Conservation (phyloP, 2,797 vertebrate genomes). For the Fistularia tabacaria region DNA sequence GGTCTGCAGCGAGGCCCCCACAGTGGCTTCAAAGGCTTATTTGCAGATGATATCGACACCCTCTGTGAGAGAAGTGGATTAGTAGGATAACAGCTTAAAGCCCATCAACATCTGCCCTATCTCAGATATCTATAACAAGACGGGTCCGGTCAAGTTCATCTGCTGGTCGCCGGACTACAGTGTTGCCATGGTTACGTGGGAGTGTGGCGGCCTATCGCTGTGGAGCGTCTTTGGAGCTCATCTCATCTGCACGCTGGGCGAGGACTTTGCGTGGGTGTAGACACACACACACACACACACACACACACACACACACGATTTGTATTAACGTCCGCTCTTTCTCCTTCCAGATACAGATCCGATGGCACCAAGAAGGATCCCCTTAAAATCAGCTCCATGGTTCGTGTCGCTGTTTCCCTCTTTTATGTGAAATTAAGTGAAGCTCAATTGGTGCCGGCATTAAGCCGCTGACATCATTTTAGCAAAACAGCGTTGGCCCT, state of each 20-base stretch:
- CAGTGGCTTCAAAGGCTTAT: too few species aligned
- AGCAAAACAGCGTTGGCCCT: too few species aligned
- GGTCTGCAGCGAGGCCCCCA: too few species aligned
- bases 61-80: too few species aligned
- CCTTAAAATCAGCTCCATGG: slow-evolving; percentile 96
- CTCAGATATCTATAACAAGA: slow-evolving; percentile 97
- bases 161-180: slow-evolving; percentile 97
- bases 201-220: slow-evolving; percentile 90
- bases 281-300: not conserved
- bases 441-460: too few species aligned
- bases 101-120: slow-evolving; percentile 1
- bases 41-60: too few species aligned
- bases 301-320: not conserved
- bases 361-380: slow-evolving; percentile 97
- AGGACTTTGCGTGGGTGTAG: slow-evolving; percentile 91
- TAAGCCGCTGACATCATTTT: too few species aligned
- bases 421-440: not conserved
- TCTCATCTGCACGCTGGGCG: slow-evolving; percentile 96
- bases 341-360: slow-evolving; percentile 82
- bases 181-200: slow-evolving; percentile 95
- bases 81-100: too few species aligned
- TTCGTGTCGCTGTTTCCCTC: slow-evolving; percentile 47
- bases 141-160: slow-evolving; percentile 90
- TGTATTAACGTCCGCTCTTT: not conserved
- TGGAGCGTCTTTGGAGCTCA: slow-evolving; percentile 99